phyloP scores from a whole-genome alignment of 2,888 invertebrate genomes.

The Seladonia tumulorum region DNA sequence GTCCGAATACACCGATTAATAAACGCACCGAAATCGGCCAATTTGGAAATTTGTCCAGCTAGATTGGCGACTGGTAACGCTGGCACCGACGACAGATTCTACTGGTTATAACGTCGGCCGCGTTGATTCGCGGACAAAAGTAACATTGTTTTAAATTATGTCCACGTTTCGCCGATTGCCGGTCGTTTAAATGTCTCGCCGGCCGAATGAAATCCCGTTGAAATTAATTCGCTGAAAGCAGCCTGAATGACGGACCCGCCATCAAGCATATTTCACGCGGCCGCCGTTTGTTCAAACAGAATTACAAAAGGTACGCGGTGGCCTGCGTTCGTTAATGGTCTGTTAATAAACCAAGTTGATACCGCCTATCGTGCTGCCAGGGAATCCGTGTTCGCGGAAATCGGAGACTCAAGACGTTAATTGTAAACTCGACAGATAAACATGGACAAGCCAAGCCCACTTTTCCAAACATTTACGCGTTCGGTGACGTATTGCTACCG shows the following conservation, averaged over 20 bases:
- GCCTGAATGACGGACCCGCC: slow-evolving; percentile 21
- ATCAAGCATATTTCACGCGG: slow-evolving; percentile 21
- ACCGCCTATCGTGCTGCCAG: background rate
- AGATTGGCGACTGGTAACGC: background rate
- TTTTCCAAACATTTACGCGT: background rate
- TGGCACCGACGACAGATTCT: slow-evolving; percentile 33
- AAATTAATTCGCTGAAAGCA: slow-evolving; percentile 41
- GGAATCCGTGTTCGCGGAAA: background rate
- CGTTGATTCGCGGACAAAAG: slow-evolving; percentile 35
- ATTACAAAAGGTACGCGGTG: slow-evolving; percentile 18
- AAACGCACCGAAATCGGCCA: background rate
- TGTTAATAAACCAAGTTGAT: background rate
- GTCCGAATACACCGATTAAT: background rate
- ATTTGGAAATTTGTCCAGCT: background rate
- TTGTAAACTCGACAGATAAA: background rate
- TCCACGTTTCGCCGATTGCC: slow-evolving; percentile 30
- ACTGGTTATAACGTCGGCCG: slow-evolving; percentile 12
- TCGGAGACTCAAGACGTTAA: background rate
- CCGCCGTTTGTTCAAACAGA: background rate
- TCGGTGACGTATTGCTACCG: background rate
- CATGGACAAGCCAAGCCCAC: background rate
- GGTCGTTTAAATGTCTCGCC: slow-evolving; percentile 44
- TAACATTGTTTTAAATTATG: slow-evolving; percentile 49
- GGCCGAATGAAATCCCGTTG: slow-evolving; percentile 37
- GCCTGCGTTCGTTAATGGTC: background rate